A percentile compares a stretch with the other conserved stretches of the same genome.
phyloP scores from a whole-genome alignment of 2,797 vertebrate species.

The Leptoclinus maculatus region DNA sequence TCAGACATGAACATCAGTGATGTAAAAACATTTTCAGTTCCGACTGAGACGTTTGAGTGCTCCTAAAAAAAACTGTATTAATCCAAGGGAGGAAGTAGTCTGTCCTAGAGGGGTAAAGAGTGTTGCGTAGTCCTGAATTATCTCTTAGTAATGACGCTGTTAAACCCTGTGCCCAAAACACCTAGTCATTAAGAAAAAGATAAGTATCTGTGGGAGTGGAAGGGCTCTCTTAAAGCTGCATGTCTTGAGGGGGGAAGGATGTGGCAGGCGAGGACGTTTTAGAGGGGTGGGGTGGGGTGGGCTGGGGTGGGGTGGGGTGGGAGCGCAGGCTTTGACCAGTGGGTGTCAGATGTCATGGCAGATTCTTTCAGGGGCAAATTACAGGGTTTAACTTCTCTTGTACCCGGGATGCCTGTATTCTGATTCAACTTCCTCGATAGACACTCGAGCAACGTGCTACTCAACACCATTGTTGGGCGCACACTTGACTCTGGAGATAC shows the following conservation, averaged over 20 bases:
- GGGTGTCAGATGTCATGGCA: constrained; percentile 81
- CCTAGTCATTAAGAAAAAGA: constrained; percentile 79
- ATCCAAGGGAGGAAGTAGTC: constrained; percentile 54
- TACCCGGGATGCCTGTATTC: constrained; percentile 65
- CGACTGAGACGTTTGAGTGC: constrained; percentile 17
- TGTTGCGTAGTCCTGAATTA: constrained; percentile 58
- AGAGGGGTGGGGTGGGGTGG: constrained; percentile 52
- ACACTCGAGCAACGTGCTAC: constrained; percentile 65
- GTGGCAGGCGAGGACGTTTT: constrained; percentile 59
- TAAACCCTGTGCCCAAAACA: constrained; percentile 78
- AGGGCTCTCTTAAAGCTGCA: constrained; percentile 68
- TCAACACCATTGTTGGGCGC: constrained; percentile 67
- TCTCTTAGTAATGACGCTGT: constrained; percentile 72
- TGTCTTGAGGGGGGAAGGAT: constrained; percentile 74
- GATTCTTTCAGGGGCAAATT: constrained; percentile 81
- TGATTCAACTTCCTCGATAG: constrained; percentile 70
- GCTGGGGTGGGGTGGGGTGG: constrained; percentile 55
- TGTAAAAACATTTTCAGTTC: constrained; percentile 27
- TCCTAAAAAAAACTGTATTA: constrained; percentile 37
- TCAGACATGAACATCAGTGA: constrained; percentile 41
- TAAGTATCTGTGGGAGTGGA: constrained; percentile 81
- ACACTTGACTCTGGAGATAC: constrained; percentile 77
- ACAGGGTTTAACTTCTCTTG: constrained; percentile 78
- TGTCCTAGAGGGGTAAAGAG: constrained; percentile 58
- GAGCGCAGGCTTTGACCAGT: constrained; percentile 70